These are phyloP conservation scores for Drosophila virilis DNA, from an alignment of 1,140 invertebrate species.

Conservation along the genomic window DNA sequence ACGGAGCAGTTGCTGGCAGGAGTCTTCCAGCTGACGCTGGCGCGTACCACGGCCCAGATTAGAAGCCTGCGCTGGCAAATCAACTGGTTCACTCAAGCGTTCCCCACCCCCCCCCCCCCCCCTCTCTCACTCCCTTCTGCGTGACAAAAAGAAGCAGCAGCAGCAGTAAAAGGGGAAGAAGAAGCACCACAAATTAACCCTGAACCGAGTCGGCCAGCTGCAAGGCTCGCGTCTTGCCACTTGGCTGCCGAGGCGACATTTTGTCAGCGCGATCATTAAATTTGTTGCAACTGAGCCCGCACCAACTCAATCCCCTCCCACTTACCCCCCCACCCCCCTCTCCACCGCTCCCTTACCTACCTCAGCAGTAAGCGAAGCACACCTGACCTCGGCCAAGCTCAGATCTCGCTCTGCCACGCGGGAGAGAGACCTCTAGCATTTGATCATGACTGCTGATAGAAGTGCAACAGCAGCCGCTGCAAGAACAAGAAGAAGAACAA, in stretches of 20 bases:
- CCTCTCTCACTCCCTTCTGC: too few species aligned
- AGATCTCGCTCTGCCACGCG: not conserved
- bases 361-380: not conserved
- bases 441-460: conserved; percentile 6
- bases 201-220: conserved; percentile 35
- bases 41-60: conserved; percentile 56
- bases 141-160: conserved; percentile 12
- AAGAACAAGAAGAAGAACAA: not conserved
- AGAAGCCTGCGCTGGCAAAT: conserved; percentile 48
- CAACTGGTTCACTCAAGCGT: conserved; percentile 71
- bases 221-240: conserved; percentile 36
- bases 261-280: conserved; percentile 70
- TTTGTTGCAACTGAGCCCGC: conserved; percentile 44
- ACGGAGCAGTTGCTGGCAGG: conserved; percentile 20
- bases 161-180: not conserved
- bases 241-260: conserved; percentile 53
- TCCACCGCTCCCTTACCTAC: not conserved
- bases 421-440: not conserved
- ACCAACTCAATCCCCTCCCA: not conserved
- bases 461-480: not conserved
- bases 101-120: conserved; percentile 32
- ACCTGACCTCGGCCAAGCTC: not conserved
- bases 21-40: conserved; percentile 66
- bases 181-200: conserved; percentile 39
- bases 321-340: not conserved